Conservation (phyloP, 2,797 vertebrate species). For the Valencia hispanica region DNA sequence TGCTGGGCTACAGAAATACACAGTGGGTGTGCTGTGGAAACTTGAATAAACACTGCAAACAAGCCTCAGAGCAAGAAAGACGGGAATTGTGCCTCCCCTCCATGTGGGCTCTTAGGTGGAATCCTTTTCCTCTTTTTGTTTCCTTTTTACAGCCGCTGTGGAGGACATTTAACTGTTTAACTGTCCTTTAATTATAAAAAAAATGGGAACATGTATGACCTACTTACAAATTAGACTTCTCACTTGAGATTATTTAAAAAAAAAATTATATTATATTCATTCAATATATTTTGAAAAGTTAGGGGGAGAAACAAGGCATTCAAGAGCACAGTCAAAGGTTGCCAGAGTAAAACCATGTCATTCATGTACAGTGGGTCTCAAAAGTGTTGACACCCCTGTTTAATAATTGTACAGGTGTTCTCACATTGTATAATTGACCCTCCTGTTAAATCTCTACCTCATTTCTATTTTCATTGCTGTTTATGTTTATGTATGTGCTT, state of each 20-base stretch:
- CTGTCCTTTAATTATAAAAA: neutral
- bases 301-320: neutral
- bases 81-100: constrained; percentile 38
- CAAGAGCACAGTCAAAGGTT: neutral
- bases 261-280: neutral
- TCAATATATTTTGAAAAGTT: neutral
- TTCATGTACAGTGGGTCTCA: neutral
- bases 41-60: constrained; percentile 67
- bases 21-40: constrained; percentile 73
- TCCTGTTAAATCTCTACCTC: neutral
- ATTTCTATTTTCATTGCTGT: neutral
- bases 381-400: neutral
- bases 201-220: neutral
- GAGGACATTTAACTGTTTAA: constrained; percentile 6
- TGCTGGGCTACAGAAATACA: constrained; percentile 66
- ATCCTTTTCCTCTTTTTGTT: neutral
- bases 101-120: constrained; percentile 50
- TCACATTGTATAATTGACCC: neutral
- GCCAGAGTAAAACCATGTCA: neutral
- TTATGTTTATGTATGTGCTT: neutral
- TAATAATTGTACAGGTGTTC: neutral
- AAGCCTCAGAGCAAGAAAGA: constrained; percentile 54
- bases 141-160: constrained; percentile 17
- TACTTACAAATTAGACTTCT: neutral
- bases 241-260: neutral